Conservation (phyloP, 2,888 invertebrate genomes). For the Amaurobius ferox region DNA sequence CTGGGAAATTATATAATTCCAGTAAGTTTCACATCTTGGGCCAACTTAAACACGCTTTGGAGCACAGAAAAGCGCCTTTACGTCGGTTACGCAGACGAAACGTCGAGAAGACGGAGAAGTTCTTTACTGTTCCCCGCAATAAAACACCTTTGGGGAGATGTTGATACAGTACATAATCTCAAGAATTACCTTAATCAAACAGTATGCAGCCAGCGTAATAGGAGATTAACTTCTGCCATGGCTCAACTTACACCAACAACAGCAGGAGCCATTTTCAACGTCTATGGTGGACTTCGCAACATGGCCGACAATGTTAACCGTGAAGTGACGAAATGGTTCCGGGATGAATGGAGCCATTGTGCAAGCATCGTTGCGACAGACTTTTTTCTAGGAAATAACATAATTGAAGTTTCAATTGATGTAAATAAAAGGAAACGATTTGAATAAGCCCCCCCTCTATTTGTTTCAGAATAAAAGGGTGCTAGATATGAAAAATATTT, state of each 20-base stretch:
- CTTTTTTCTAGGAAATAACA: constrained; percentile 73
- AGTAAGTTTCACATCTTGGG: constrained; percentile 79
- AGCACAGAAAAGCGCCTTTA: constrained; percentile 80
- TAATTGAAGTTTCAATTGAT: constrained; percentile 70
- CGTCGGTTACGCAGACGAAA: constrained; percentile 81
- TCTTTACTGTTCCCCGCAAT: constrained; percentile 63
- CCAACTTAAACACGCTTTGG: constrained; percentile 82
- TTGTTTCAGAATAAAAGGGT: not conserved
- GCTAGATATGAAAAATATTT: too few species aligned
- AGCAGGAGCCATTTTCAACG: constrained; percentile 50
- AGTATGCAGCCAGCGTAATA: constrained; percentile 45
- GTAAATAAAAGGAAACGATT: constrained; percentile 42
- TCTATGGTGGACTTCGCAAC: constrained; percentile 72
- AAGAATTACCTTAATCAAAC: constrained; percentile 79
- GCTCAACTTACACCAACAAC: constrained; percentile 72
- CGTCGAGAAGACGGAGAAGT: constrained; percentile 74
- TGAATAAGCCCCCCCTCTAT: not conserved
- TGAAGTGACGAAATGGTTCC: constrained; percentile 68
- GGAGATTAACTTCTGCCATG: constrained; percentile 68
- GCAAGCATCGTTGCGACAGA: constrained; percentile 74
- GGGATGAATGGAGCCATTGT: constrained; percentile 72
- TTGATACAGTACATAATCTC: constrained; percentile 80
- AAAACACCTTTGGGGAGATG: constrained; percentile 81
- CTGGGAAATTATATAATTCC: constrained; percentile 81
- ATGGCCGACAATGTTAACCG: constrained; percentile 73